phyloP scores from a whole-genome alignment of 2,113 vertebrate genomes.

The Hippocampus mohnikei region DNA sequence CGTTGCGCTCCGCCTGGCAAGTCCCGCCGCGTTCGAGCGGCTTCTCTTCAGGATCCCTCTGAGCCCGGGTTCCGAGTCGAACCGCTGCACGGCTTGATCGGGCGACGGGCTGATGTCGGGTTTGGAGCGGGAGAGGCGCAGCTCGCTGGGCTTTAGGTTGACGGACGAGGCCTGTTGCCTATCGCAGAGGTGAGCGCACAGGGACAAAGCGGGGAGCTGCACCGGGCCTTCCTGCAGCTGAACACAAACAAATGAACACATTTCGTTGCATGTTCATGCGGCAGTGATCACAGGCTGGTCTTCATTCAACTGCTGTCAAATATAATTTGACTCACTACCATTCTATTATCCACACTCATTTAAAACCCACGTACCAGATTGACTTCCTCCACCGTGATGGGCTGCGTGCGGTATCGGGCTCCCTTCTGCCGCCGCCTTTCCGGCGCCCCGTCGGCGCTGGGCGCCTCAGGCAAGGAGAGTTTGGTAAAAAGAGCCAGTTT shows the following conservation, averaged over 20 bases:
- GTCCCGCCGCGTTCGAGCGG: slow-evolving; percentile 24
- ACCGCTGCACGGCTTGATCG: slow-evolving; percentile 25
- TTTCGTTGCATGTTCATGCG: too few species aligned
- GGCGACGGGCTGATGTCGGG: slow-evolving; percentile 9
- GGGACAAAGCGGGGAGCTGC: slow-evolving; percentile 64
- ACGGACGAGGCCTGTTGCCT: slow-evolving; percentile 66
- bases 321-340: not conserved
- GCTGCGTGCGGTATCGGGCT: slow-evolving; percentile 73
- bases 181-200: slow-evolving; percentile 64
- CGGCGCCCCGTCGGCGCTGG: slow-evolving; percentile 22
- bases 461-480: slow-evolving; percentile 49
- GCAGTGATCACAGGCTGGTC: too few species aligned
- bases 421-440: slow-evolving; percentile 73
- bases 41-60: slow-evolving; percentile 75
- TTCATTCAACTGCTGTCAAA: too few species aligned
- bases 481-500: slow-evolving; percentile 78
- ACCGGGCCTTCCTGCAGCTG: slow-evolving; percentile 69
- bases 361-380: slow-evolving; percentile 55
- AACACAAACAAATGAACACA: not conserved
- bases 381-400: slow-evolving; percentile 76
- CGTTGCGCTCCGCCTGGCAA: slow-evolving; percentile 36
- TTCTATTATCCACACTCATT: not conserved
- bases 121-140: slow-evolving; percentile 47
- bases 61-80: slow-evolving; percentile 46
- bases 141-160: slow-evolving; percentile 74